These are phyloP conservation scores for Phrynocephalus vlangalii DNA, from an alignment of 2,797 vertebrate genomes.

Conservation along the genomic window DNA sequence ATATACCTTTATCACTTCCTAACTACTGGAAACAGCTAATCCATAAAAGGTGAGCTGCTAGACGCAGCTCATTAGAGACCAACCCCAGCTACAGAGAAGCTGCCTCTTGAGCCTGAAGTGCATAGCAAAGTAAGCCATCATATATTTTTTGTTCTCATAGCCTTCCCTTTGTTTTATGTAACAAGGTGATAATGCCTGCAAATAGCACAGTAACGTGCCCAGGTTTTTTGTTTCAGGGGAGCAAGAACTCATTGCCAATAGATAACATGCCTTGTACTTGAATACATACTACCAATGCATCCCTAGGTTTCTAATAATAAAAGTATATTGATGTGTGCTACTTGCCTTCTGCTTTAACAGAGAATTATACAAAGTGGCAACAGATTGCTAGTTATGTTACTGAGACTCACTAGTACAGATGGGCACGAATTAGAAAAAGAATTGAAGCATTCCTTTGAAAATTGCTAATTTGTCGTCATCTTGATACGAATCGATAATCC, in stretches of 20 bases:
- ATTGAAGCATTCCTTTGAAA: too few species aligned
- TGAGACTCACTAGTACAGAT: neutral
- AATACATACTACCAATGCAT: neutral
- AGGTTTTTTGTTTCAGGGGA: neutral
- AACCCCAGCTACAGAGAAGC: slow-evolving; percentile 38
- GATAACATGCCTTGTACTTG: neutral
- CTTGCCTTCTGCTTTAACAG: neutral
- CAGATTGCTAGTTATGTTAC: neutral
- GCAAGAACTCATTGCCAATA: neutral
- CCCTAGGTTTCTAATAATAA: neutral
- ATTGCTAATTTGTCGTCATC: too few species aligned
- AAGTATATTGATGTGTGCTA: neutral
- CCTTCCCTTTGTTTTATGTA: slow-evolving; percentile 23
- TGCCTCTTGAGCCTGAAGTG: slow-evolving; percentile 44
- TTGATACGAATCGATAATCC: too few species aligned
- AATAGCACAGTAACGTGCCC: slow-evolving; percentile 18
- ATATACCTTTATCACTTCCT: slow-evolving; percentile 54
- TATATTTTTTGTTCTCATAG: accelerated
- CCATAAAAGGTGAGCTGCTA: slow-evolving; percentile 54
- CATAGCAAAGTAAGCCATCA: slow-evolving; percentile 24
- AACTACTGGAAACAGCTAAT: slow-evolving; percentile 53
- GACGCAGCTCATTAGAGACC: slow-evolving; percentile 56
- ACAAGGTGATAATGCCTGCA: neutral
- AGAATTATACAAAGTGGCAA: neutral
- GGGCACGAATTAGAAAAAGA: too few species aligned